Base-by-base conservation (phyloP, 1,140 invertebrate species). In the Heliothis virescens region DNA sequence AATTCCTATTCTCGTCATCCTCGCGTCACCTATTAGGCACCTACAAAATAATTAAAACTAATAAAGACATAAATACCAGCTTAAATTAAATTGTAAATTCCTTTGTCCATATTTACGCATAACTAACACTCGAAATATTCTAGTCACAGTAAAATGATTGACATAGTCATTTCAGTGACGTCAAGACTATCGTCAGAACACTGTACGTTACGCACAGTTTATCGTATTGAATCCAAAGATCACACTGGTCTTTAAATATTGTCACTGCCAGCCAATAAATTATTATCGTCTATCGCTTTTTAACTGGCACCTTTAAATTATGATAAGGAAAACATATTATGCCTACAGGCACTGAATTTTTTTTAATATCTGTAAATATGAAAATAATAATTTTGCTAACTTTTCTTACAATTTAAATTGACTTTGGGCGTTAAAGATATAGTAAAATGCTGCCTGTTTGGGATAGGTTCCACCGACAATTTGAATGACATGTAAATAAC, bases 391-490 rank as follows among this genome's bases (percentile, higher is more conserved):
- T 26, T 26, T 26, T 26, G 21, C 21, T 2, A 26, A 26, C 21
- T 26, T 26, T 26, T 26, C 21, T 26, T 26, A 26, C 21, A 26
- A 26, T 26, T 26, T 52, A 52, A 52, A 69, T 52, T 55, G 75
- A 60, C 75, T 50, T 71, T 78, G 74, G 63, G 55, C 53, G 60
- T 67, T 55, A 74, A 81, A n/a, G n/a, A n/a, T n/a, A n/a, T n/a
- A n/a, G n/a, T n/a, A n/a, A n/a, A n/a, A 79, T 9, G 76, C 60
- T 73, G 71, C 18, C 60, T 67, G 26, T 9, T 78, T 50, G 79
- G 59, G 57, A 34, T 55, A 50, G 65, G 80, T 53, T 47, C 52
- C 18, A 83, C 65, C 65, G 29, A 78, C 72, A 75, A 10, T 3
- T 12, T 60, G 48, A 26, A 26, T 26, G 21, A 26, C 21, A 26